Conservation (phyloP, 2,888 invertebrate species). For the Ennomos quercinarius region DNA sequence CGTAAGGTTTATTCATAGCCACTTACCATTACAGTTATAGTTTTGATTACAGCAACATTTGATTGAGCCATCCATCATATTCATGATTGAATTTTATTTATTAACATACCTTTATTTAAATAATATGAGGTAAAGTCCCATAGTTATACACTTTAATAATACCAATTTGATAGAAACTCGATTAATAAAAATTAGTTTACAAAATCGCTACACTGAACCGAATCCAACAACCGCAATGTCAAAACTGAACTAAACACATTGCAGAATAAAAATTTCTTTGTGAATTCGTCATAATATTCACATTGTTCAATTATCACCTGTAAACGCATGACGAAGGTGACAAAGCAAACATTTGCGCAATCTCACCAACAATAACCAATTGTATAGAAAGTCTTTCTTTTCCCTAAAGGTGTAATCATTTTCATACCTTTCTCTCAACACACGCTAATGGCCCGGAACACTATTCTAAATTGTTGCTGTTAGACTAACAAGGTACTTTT, state of each 20-base stretch:
- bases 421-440: constrained; percentile 67
- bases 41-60: no score
- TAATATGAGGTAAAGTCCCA: no score
- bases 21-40: no score
- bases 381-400: constrained; percentile 79
- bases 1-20: no score
- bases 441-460: constrained; percentile 71
- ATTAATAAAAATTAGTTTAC: no score
- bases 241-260: constrained; percentile 37
- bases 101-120: no score
- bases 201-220: constrained; percentile 40
- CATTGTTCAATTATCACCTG: constrained; percentile 63
- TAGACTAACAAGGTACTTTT: constrained; percentile 74
- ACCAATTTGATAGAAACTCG: no score
- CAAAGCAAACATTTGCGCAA: constrained; percentile 66
- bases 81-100: no score
- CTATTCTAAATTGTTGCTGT: constrained; percentile 67
- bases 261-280: constrained; percentile 49
- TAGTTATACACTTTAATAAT: no score
- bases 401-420: constrained; percentile 75
- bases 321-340: constrained; percentile 58
- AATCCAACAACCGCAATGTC: constrained; percentile 41
- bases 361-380: constrained; percentile 58
- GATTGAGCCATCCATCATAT: no score
- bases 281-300: constrained; percentile 39